Evolutionary conservation across 2,888 invertebrate genomes (phyloP).

Genomic region (Hyles lineata): DNA sequence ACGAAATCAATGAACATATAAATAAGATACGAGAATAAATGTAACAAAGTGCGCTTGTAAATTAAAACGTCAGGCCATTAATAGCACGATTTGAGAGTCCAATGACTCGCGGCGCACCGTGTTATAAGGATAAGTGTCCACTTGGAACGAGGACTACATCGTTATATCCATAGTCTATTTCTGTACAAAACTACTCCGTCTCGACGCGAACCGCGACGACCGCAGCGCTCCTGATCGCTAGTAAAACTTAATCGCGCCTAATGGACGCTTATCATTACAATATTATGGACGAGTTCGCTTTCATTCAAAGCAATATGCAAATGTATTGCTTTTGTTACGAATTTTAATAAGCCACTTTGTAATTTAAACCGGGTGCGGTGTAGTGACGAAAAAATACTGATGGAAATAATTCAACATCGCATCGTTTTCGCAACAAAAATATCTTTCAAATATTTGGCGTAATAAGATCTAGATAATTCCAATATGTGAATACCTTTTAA

Average conservation of each 20-base stretch:
- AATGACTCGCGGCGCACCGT: conserved; percentile 1
- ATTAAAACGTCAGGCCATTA: conserved; percentile 11
- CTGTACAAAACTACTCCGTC: not conserved
- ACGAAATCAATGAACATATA: not conserved
- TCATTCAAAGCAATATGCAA: conserved; percentile 20
- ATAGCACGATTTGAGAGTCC: conserved; percentile 20
- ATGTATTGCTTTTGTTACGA: conserved; percentile 17
- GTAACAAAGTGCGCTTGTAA: not conserved
- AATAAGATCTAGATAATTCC: too few relatives aligned
- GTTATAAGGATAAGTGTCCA: not conserved
- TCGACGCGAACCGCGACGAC: not conserved
- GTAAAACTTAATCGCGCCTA: not conserved
- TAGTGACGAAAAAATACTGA: not conserved
- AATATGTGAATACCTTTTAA: too few relatives aligned
- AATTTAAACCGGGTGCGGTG: conserved; percentile 12
- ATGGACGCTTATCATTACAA: not conserved
- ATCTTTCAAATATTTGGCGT: not conserved
- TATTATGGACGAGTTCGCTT: conserved; percentile 1
- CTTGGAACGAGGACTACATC: not conserved
- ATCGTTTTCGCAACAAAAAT: not conserved
- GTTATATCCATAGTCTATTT: not conserved
- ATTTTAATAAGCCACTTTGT: conserved; percentile 20
- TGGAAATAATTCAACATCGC: not conserved
- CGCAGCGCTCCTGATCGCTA: not conserved
- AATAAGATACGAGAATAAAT: conserved; percentile 1